These are phyloP conservation scores for Grus americana DNA, from an alignment of 2,113 vertebrate genomes.

Conservation along the genomic window DNA sequence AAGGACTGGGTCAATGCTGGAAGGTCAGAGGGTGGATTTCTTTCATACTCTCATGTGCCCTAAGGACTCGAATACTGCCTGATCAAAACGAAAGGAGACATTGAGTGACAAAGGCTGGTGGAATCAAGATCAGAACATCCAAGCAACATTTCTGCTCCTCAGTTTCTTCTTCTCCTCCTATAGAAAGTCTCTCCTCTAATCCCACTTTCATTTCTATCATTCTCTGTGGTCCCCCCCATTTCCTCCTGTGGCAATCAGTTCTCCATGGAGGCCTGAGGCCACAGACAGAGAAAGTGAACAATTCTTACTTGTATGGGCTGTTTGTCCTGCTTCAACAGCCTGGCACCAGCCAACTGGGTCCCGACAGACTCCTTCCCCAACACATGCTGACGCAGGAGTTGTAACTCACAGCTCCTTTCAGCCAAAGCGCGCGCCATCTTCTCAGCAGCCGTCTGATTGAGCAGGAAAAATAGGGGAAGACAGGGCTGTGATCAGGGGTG, in stretches of 20 bases:
- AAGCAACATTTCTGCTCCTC: constrained; percentile 25
- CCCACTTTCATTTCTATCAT: neutral
- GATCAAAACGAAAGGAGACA: neutral
- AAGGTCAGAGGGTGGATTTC: constrained; percentile 34
- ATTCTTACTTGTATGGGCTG: constrained; percentile 80
- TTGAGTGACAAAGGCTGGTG: neutral
- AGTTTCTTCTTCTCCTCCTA: neutral
- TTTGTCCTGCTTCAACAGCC: constrained; percentile 73
- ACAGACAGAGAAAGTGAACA: neutral
- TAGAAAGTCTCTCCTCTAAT: neutral
- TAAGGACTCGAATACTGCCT: neutral
- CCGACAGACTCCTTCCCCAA: constrained; percentile 59
- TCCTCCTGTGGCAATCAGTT: neutral
- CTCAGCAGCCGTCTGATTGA: constrained; percentile 75
- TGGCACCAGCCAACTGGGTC: neutral
- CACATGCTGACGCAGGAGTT: constrained; percentile 81
- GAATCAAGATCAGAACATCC: neutral
- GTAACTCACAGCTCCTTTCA: constrained; percentile 81
- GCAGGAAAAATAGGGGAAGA: neutral
- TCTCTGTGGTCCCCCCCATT: neutral
- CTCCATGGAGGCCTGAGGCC: neutral
- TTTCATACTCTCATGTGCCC: neutral
- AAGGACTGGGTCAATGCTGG: constrained; percentile 31
- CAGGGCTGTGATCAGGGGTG: neutral
- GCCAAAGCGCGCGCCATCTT: constrained; percentile 79